A percentile compares a stretch with the other conserved stretches of the same genome.
phyloP scores from a whole-genome alignment of 2,888 invertebrate genomes.

The Clitarchus hookeri region DNA sequence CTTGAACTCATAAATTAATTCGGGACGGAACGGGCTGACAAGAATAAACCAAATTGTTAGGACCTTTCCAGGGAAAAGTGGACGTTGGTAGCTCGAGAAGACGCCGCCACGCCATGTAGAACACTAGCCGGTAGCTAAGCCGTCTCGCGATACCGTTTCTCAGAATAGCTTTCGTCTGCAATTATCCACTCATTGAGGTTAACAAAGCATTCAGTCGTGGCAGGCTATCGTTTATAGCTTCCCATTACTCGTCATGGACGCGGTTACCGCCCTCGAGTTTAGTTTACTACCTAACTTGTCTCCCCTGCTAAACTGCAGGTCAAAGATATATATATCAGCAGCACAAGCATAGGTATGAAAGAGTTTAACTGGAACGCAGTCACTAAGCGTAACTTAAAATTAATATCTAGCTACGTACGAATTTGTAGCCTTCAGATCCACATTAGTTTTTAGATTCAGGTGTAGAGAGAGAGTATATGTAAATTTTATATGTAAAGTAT shows the following conservation, averaged over 20 bases:
- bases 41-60: too few species aligned
- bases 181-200: neutral
- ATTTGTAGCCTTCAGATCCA: too few species aligned
- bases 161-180: neutral
- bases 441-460: too few species aligned
- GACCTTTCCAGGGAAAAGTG: too few species aligned
- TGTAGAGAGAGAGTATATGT: neutral
- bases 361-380: too few species aligned
- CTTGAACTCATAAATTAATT: too few species aligned
- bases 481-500: too few species aligned
- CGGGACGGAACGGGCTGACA: too few species aligned
- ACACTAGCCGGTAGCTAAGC: neutral
- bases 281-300: neutral
- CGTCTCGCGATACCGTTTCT: neutral
- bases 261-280: neutral
- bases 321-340: neutral
- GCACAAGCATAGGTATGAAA: neutral
- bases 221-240: conserved; percentile 2
- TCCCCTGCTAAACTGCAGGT: neutral
- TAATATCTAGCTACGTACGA: too few species aligned
- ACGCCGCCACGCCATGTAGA: neutral
- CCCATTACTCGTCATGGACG: neutral
- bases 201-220: neutral
- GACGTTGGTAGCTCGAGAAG: too few species aligned
- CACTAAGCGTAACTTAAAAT: too few species aligned